Base-by-base conservation (phyloP, 2,888 invertebrate species). In the Agrotis segetum region DNA sequence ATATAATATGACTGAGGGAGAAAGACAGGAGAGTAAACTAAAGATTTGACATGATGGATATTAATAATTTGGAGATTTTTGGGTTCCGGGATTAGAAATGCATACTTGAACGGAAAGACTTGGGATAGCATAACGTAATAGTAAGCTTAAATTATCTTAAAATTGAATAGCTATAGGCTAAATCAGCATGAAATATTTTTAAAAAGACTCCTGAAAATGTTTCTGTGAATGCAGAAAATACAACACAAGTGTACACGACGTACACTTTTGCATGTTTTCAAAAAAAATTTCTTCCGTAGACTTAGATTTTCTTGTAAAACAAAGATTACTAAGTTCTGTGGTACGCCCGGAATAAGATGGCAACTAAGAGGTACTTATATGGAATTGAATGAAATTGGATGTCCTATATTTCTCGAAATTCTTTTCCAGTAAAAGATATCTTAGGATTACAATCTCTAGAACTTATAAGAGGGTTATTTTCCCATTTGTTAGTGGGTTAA, bases 351-450 rank as follows among this genome's bases (percentile, higher is more conserved):
- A 52, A 70, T 77, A 66, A 69, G 29, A 55, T 59, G 34, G 46
- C 61, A 55, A 58, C 46, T 69, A 77, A 76, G 65, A 77, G 61
- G 61, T 60, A 81, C 67, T 74, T 77, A 49, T 44, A 65, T 49
- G 71, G 50, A 71, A 65, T 66, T 72, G 34, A 76, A 62, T 53
- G 60, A 68, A 80, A 82, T 74, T 72, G 66, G 64, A 74, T 70
- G 17, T 55, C 24, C 49, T 71, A 74, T 69, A 58, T 68, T 58
- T 53, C 46, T 44, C 60, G 17, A 61, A 44, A 62, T 74, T 58
- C 21, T 49, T 40, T 76, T 64, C 47, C 46, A 50, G 40, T 46
- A 66, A 63, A 77, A 74, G 24, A 58, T 58, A 74, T 63, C 19
- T 50, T 62, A 64, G 46, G 46, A 60, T 81, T 46, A 64, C 29